phyloP scores from a whole-genome alignment of 2,888 invertebrate species.

The Willowsia nigromaculata region DNA sequence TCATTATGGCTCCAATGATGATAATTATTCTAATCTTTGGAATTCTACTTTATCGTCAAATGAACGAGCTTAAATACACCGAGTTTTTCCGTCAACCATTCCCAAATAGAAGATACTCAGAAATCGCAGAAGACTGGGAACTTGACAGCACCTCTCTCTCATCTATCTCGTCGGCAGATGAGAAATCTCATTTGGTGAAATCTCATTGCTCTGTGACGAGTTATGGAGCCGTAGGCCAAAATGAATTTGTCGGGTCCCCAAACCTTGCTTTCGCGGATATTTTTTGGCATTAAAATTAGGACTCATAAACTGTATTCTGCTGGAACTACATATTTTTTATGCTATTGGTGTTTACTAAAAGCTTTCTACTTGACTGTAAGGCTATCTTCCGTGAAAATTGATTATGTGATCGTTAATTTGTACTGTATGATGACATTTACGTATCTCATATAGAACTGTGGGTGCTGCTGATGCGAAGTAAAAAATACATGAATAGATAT shows the following conservation, averaged over 20 bases:
- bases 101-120: slow-evolving; percentile 70
- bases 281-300: neutral
- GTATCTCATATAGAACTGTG: neutral
- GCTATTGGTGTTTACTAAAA: neutral
- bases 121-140: slow-evolving; percentile 73
- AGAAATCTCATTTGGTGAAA: slow-evolving; percentile 33
- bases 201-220: slow-evolving; percentile 52
- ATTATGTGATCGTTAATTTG: neutral
- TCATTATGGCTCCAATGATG: slow-evolving; percentile 63
- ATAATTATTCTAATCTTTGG: slow-evolving; percentile 62
- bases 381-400: neutral
- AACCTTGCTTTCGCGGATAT: slow-evolving; percentile 43
- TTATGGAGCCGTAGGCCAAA: slow-evolving; percentile 60
- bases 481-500: too few species aligned
- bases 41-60: slow-evolving; percentile 49
- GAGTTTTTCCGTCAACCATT: neutral
- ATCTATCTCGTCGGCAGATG: slow-evolving; percentile 21
- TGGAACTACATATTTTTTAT: too few species aligned
- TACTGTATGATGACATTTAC: neutral
- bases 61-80: slow-evolving; percentile 32
- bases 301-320: too few species aligned
- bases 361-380: neutral
- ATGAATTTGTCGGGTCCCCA: slow-evolving; percentile 55
- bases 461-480: too few species aligned
- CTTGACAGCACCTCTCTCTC: slow-evolving; percentile 39